Conservation (phyloP, 2,113 vertebrate species). For the Notarius quadriscutis region DNA sequence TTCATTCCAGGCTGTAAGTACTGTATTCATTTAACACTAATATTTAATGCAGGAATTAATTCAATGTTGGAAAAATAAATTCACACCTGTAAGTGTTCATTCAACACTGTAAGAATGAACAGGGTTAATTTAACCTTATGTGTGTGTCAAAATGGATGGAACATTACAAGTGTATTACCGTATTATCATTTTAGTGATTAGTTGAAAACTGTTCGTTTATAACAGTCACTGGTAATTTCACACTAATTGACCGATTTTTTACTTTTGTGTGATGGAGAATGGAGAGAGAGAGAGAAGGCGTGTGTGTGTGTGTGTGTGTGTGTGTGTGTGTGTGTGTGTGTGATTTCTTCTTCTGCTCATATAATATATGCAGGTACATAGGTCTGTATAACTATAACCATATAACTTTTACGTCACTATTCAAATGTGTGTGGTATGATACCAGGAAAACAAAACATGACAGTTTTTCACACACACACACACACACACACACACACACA, state of each 20-base stretch:
- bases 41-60: not conserved
- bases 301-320: too few relatives aligned
- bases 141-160: too few relatives aligned
- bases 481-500: too few relatives aligned
- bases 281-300: too few relatives aligned
- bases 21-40: not conserved
- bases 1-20: not conserved
- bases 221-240: too few relatives aligned
- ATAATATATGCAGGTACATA: not conserved
- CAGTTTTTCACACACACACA: not conserved
- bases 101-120: not conserved
- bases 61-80: not conserved
- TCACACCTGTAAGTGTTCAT: not conserved
- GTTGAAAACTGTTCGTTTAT: too few relatives aligned
- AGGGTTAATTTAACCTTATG: not conserved
- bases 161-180: too few relatives aligned
- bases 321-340: too few relatives aligned
- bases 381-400: not conserved
- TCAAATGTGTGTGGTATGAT: not conserved
- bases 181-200: too few relatives aligned
- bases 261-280: too few relatives aligned
- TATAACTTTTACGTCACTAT: not conserved
- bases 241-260: too few relatives aligned
- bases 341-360: not conserved
- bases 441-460: not conserved